Percentiles rank a stretch among this genome's conserved stretches.
Evolutionary conservation across 2,797 vertebrate genomes (phyloP).

Genomic region (Karalla daura): DNA sequence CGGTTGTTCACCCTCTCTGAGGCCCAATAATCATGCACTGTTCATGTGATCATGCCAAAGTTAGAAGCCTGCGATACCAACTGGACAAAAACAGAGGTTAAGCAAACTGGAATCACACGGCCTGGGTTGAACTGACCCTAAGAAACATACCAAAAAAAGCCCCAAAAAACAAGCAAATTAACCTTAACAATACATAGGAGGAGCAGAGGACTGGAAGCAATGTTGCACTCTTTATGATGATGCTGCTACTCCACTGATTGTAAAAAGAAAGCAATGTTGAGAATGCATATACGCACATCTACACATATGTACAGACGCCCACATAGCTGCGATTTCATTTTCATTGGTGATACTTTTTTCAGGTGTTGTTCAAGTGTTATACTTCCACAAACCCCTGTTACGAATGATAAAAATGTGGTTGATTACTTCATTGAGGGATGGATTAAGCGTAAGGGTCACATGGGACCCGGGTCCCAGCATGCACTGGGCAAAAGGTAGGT

Average conservation of each 20-base stretch:
- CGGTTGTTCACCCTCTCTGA: not conserved
- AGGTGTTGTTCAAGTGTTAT: no score
- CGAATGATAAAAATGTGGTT: no score
- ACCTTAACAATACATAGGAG: not conserved
- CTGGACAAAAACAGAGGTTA: not conserved
- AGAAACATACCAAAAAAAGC: not conserved
- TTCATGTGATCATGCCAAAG: slow-evolving; percentile 3
- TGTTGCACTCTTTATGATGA: not conserved
- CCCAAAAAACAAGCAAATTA: not conserved
- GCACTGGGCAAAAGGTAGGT: slow-evolving; percentile 10
- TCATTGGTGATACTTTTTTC: no score
- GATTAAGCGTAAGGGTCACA: no score
- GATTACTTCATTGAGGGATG: no score
- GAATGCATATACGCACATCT: no score
- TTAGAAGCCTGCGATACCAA: not conserved
- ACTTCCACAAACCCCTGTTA: no score
- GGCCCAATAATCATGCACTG: slow-evolving; percentile 2
- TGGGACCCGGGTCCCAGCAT: not conserved
- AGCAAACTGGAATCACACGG: not conserved
- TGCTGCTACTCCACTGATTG: not conserved
- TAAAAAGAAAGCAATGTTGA: slow-evolving; percentile 5
- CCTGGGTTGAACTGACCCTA: not conserved
- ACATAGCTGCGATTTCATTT: no score
- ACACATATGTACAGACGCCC: no score
- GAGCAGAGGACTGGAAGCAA: no score